These are phyloP conservation scores for Siniperca undulata DNA, from an alignment of 2,797 vertebrate genomes.

Conservation along the genomic window DNA sequence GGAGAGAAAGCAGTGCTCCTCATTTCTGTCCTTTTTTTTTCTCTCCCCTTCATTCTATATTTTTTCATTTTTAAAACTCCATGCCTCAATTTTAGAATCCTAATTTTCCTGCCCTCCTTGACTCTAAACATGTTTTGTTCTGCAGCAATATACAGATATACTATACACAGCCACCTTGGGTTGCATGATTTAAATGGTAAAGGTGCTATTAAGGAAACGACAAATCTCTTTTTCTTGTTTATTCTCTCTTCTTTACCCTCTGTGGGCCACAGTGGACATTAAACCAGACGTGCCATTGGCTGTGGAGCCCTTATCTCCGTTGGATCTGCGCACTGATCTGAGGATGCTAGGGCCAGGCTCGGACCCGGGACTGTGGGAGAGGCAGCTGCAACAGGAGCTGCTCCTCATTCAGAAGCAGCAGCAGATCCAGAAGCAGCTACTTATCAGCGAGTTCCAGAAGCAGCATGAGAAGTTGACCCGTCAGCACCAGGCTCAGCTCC, in stretches of 20 bases:
- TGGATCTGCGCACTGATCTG: conserved; percentile 95
- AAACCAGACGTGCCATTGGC: conserved; percentile 91
- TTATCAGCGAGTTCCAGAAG: conserved; percentile 99
- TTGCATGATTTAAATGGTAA: conserved; percentile 4
- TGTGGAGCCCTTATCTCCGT: conserved; percentile 91
- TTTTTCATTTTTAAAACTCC: conserved; percentile 9
- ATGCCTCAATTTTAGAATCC: neutral
- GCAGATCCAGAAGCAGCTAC: conserved; percentile 98
- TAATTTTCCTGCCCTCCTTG: neutral
- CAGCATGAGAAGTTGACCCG: conserved; percentile 98
- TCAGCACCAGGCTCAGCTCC: conserved; percentile 98
- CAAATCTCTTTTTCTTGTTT: conserved; percentile 21
- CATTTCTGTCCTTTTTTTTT: conserved; percentile 23
- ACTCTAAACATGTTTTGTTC: neutral
- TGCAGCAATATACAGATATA: conserved; percentile 1
- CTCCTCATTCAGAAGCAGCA: conserved; percentile 99
- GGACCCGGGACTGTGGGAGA: conserved; percentile 93
- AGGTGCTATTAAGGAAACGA: conserved; percentile 16
- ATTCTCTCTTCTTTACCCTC: conserved; percentile 14
- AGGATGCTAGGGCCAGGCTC: conserved; percentile 95
- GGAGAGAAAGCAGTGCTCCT: conserved; percentile 47
- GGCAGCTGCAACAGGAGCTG: conserved; percentile 97
- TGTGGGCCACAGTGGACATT: conserved; percentile 88
- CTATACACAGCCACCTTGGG: neutral
- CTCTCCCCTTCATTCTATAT: neutral